Conservation (phyloP, 2,888 invertebrate species). For the Zygothrica quintamaculata region DNA sequence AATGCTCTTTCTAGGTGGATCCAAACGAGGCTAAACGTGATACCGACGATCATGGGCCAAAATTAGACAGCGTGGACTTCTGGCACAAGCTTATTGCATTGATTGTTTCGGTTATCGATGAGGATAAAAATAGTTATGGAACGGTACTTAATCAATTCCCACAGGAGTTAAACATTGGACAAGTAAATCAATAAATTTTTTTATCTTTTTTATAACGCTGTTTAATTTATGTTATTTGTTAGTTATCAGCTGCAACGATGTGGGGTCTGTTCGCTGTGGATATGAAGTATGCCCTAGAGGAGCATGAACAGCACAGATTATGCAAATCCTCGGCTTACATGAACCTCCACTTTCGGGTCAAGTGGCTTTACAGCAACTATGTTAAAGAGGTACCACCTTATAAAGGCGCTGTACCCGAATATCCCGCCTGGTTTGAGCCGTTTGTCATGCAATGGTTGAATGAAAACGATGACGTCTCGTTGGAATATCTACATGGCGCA, state of each 20-base stretch:
- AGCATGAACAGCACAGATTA: conserved; percentile 97
- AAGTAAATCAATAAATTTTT: conserved; percentile 85
- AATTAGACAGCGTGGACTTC: conserved; percentile 96
- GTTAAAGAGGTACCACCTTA: conserved; percentile 98
- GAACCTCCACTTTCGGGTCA: conserved; percentile 99
- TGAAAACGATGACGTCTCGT: conserved; percentile 99
- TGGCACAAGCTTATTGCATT: conserved; percentile 99
- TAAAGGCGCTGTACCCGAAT: conserved; percentile 98
- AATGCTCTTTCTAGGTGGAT: conserved; percentile 88
- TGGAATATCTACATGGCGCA: conserved; percentile 99
- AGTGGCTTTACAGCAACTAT: conserved; percentile 99
- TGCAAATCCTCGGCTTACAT: conserved; percentile 99
- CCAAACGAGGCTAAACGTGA: conserved; percentile 95
- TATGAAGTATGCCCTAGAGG: conserved; percentile 98
- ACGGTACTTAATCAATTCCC: conserved; percentile 99
- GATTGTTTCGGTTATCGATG: conserved; percentile 99
- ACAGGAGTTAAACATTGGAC: conserved; percentile 99
- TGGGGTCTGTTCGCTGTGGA: conserved; percentile 98
- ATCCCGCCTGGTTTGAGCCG: conserved; percentile 99
- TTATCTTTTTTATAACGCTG: neutral
- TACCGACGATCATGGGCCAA: conserved; percentile 93
- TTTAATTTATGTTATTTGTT: conserved; percentile 54
- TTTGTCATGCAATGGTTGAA: conserved; percentile 99
- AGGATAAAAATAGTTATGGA: conserved; percentile 98
- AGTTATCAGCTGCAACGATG: conserved; percentile 98